Evolutionary conservation across 2,797 vertebrate genomes (phyloP), one percentile per base, ranked within the genome.

Genomic region (Sebastes matsubarae): DNA sequence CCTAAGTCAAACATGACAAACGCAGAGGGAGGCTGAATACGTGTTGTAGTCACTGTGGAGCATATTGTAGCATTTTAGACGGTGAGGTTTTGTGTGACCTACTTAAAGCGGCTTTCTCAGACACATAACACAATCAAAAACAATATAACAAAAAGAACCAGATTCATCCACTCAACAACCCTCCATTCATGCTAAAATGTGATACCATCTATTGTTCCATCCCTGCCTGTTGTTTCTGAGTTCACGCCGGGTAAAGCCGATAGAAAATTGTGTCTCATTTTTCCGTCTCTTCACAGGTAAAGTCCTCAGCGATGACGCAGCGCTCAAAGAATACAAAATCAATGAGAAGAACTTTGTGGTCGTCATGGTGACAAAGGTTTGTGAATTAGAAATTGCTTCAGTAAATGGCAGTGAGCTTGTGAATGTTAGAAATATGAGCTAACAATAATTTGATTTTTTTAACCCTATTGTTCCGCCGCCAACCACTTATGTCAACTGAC

Each of bases 281-380:
- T 29, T 84, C 5, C 73, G 14, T 73, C 32, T 68, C 10, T 80
- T 89, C 36, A 38, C 91, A 99, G 98, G 98, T 86, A 99, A 98
- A 97, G 98, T 99, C 85, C 97, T 99, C 86, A 97, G 91, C 80
- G 98, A 99, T 97, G 98, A 99, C 84, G 95, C 95, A 4, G 95
- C 96, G 52, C 96, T 99, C 83, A 99, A 98, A 93, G 98, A 99
- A 80, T 99, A 99, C 90, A 98, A 98, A 94, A 99, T 99, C 68
- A 97, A 97, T 80, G 97, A 99, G 94, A 99, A 98, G 95, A 99
- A 98, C 94, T 99, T 99, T 86, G 98, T 99, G 93, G 98, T 99
- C 81, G 96, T 99, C 92, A 99, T 99, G 98, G 97, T 98, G 92
- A 97, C 98, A 92, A 99, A 99, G 96, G 98, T 99, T 89, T 93